phyloP scores from a whole-genome alignment of 1,140 invertebrate species.

The Lepidurus apus region DNA sequence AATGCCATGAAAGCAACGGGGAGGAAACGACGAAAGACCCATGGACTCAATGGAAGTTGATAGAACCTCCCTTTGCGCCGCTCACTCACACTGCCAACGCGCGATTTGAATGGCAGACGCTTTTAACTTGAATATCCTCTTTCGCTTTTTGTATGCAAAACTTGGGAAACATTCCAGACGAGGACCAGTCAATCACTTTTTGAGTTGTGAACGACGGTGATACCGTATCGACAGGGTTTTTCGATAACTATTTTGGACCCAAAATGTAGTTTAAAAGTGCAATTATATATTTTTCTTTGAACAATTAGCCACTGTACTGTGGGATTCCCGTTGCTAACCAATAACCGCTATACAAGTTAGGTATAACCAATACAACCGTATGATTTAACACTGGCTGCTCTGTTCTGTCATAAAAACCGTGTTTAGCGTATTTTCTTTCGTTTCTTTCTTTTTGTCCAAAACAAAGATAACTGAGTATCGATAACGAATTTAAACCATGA shows the following conservation, averaged over 20 bases:
- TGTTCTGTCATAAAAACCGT: neutral
- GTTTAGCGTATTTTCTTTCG: neutral
- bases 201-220: neutral
- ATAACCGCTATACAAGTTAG: constrained; percentile 14
- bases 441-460: neutral
- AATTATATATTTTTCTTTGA: neutral
- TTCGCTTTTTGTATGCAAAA: constrained; percentile 1
- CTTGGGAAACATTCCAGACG: neutral
- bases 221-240: neutral
- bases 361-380: constrained; percentile 8
- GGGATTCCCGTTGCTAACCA: constrained; percentile 8
- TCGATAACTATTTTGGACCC: neutral
- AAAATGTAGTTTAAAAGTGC: neutral
- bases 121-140: constrained; percentile 41
- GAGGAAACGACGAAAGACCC: constrained; percentile 46
- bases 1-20: constrained; percentile 30
- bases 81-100: constrained; percentile 74
- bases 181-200: neutral
- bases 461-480: neutral
- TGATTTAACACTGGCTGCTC: neutral
- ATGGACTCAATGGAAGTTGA: constrained; percentile 59
- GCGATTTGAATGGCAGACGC: constrained; percentile 71
- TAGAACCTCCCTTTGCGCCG: constrained; percentile 68
- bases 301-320: neutral
- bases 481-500: neutral